A percentile compares a stretch with the other conserved stretches of the same genome.
Conservation (phyloP, 2,888 invertebrate species). For the Apoderus coryli region DNA sequence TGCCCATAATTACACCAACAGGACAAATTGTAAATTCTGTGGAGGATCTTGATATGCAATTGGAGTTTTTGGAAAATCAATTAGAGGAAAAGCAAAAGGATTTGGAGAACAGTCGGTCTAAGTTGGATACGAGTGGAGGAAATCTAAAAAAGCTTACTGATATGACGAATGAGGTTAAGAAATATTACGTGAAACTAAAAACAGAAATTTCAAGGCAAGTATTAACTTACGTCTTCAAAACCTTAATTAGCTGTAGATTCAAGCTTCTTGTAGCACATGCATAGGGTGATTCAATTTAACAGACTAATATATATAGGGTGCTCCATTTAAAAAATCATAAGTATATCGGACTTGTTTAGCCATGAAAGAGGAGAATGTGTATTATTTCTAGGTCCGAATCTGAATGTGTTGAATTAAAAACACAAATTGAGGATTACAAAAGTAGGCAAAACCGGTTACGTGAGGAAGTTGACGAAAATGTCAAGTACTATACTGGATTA, state of each 20-base stretch:
- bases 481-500: conserved; percentile 20
- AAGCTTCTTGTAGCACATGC: too few species aligned
- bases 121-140: conserved; percentile 20
- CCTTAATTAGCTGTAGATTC: too few species aligned
- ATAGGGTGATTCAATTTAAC: too few species aligned
- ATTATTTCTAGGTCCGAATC: conserved; percentile 23
- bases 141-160: conserved; percentile 24
- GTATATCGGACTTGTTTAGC: too few species aligned
- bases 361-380: too few species aligned
- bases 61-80: conserved; percentile 23
- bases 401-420: conserved; percentile 23
- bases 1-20: conserved; percentile 23
- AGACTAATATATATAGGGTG: too few species aligned
- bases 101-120: conserved; percentile 21
- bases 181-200: conserved; percentile 24
- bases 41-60: conserved; percentile 26
- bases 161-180: conserved; percentile 23
- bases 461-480: conserved; percentile 21
- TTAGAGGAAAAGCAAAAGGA: conserved; percentile 25
- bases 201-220: conserved; percentile 14
- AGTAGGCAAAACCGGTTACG: conserved; percentile 21
- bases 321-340: too few species aligned
- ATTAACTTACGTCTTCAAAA: too few species aligned
- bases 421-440: conserved; percentile 26
- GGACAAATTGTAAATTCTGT: conserved; percentile 24